Percentiles rank a stretch among this genome's conserved stretches.
phyloP scores from a whole-genome alignment of 2,797 vertebrate species.

The Toxotes lorentzi region DNA sequence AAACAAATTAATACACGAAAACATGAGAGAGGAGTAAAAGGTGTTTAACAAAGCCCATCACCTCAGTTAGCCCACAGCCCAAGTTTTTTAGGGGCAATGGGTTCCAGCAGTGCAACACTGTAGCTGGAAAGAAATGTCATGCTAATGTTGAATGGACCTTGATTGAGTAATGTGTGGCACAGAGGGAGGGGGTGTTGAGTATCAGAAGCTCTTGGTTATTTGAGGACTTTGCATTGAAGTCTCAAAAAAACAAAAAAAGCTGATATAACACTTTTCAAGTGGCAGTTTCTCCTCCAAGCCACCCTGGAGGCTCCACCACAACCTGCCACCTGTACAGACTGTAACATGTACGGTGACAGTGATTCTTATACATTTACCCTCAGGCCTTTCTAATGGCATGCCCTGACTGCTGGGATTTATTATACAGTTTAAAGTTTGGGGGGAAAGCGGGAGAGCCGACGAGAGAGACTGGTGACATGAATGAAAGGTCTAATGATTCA shows the following conservation, averaged over 20 bases:
- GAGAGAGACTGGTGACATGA: not conserved
- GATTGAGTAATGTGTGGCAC: not conserved
- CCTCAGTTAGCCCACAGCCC: not conserved
- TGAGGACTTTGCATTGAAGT: not conserved
- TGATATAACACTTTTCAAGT: not conserved
- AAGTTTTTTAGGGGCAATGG: conserved; percentile 9
- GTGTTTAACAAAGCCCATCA: not conserved
- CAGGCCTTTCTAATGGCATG: not conserved
- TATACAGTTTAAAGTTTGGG: not conserved
- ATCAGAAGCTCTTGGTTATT: not conserved
- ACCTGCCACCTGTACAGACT: conserved; percentile 1
- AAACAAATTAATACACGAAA: not conserved
- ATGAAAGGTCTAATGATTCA: conserved; percentile 2
- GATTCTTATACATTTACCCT: conserved; percentile 16
- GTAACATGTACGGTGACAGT: conserved; percentile 1
- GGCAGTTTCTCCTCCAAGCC: conserved; percentile 35
- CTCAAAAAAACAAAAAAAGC: not conserved
- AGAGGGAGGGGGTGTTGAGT: not conserved
- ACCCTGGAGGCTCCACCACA: conserved; percentile 27
- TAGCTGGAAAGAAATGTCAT: not conserved
- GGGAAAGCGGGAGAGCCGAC: not conserved
- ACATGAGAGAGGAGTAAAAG: not conserved
- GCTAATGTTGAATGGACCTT: conserved; percentile 8
- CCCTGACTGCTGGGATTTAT: conserved; percentile 6
- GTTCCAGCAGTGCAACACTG: not conserved